Percentiles rank a stretch among this genome's conserved stretches.
These are phyloP conservation scores for Myotis yumanensis DNA, from an alignment of 2,113 vertebrate genomes.

Conservation along the genomic window DNA sequence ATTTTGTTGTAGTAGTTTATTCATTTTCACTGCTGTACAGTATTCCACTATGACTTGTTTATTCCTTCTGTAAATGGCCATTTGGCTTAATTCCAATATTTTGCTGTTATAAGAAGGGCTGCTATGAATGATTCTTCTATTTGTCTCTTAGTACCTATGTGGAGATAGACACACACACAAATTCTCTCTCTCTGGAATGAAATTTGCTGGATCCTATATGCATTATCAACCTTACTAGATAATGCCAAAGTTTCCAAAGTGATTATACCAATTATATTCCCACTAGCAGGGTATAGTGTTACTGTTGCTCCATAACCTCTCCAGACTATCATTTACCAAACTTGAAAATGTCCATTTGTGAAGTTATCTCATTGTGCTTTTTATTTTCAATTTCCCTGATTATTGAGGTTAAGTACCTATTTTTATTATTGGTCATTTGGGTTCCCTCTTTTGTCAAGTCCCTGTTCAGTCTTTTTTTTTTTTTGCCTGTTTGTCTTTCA, in stretches of 20 bases:
- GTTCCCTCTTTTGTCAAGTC: conserved; percentile 35
- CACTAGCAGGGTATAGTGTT: not conserved
- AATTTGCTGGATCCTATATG: not conserved
- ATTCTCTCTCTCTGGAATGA: not conserved
- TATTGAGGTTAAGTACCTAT: not conserved
- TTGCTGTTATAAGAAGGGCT: not conserved
- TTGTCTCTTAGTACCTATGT: not conserved
- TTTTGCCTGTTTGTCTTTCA: not conserved
- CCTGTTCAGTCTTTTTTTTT: not conserved
- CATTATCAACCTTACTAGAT: not conserved
- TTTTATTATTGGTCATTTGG: not conserved
- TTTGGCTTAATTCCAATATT: not conserved
- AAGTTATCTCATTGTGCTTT: not conserved
- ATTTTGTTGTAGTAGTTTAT: not conserved
- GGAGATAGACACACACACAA: not conserved
- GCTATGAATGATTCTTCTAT: not conserved
- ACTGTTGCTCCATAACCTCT: not conserved
- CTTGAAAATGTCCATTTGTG: conserved; percentile 29
- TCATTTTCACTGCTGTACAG: conserved; percentile 13
- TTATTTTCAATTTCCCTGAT: conserved; percentile 43
- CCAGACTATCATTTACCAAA: not conserved
- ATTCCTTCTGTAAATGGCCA: not conserved
- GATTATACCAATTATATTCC: not conserved
- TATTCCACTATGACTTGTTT: not conserved
- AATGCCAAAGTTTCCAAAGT: not conserved